Percentiles rank a stretch among this genome's conserved stretches.
Evolutionary conservation across 2,888 invertebrate species (phyloP).

Genomic region (Stenichneumon culpator): DNA sequence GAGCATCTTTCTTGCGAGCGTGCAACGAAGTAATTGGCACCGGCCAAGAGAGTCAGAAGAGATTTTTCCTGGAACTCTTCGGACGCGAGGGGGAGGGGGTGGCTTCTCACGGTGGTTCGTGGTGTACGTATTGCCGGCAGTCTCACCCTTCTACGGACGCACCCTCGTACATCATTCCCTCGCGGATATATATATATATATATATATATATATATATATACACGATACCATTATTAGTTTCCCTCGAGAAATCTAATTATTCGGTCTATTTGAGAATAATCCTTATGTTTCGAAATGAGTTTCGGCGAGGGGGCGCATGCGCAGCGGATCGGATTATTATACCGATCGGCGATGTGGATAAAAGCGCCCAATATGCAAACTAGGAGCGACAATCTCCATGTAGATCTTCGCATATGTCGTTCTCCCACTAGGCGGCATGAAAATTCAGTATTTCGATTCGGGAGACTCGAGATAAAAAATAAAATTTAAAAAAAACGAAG

Average conservation of each 20-base stretch:
- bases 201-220: neutral
- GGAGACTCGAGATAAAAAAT: neutral
- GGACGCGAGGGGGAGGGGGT: neutral
- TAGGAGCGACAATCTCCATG: conserved; percentile 33
- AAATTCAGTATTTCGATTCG: conserved; percentile 16
- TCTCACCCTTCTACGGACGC: conserved; percentile 4
- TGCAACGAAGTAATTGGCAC: conserved; percentile 51
- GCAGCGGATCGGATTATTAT: conserved; percentile 16
- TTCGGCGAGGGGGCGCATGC: conserved; percentile 15
- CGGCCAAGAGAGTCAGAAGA: conserved; percentile 42
- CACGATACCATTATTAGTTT: conserved; percentile 23
- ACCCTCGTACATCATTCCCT: conserved; percentile 9
- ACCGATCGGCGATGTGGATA: neutral
- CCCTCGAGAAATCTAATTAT: conserved; percentile 57
- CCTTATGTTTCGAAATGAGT: conserved; percentile 24
- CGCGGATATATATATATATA: no score
- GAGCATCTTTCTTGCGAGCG: conserved; percentile 29
- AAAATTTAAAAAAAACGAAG: neutral
- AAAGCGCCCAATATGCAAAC: conserved; percentile 36
- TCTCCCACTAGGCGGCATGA: conserved; percentile 11
- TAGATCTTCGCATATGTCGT: conserved; percentile 56
- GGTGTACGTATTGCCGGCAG: conserved; percentile 5
- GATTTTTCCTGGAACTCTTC: conserved; percentile 45
- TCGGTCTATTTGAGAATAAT: conserved; percentile 51
- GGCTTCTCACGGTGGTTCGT: neutral